Evolutionary conservation across 2,113 vertebrate genomes (phyloP).

Genomic region (Leptobrachium leishanense): DNA sequence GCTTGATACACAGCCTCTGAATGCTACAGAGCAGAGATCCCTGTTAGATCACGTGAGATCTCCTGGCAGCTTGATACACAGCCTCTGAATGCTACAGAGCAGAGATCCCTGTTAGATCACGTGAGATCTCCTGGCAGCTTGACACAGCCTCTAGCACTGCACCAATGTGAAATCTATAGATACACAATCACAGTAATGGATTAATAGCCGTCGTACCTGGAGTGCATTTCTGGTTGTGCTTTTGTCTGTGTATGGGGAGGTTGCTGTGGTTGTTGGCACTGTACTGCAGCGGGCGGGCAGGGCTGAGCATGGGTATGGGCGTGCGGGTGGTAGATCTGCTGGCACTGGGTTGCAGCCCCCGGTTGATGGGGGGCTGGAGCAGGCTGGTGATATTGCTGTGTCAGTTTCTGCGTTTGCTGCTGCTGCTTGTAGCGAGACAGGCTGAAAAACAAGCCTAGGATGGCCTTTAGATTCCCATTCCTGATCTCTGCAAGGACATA

Average conservation of each 20-base stretch:
- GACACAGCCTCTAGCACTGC: too few species aligned
- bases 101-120: too few species aligned
- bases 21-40: too few species aligned
- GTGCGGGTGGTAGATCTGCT: constrained; percentile 56
- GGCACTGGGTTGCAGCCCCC: constrained; percentile 55
- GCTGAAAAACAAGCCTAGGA: constrained; percentile 97
- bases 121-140: too few species aligned
- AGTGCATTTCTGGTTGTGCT: constrained; percentile 95
- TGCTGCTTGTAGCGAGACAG: constrained; percentile 96
- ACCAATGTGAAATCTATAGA: too few species aligned
- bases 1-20: too few species aligned
- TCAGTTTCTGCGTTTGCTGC: constrained; percentile 75
- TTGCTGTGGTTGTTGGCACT: constrained; percentile 69
- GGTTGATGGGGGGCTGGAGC: constrained; percentile 55
- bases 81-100: background rate
- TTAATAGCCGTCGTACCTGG: constrained; percentile 73
- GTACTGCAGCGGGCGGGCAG: constrained; percentile 60
- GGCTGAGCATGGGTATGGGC: constrained; percentile 50
- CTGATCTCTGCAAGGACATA: constrained; percentile 84
- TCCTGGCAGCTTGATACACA: too few species aligned
- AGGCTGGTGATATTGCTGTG: constrained; percentile 55
- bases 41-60: background rate
- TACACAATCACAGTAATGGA: too few species aligned
- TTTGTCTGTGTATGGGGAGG: constrained; percentile 66
- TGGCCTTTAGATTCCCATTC: constrained; percentile 98